Evolutionary conservation across 2,113 vertebrate genomes (phyloP).

Genomic region (Murina feae): DNA sequence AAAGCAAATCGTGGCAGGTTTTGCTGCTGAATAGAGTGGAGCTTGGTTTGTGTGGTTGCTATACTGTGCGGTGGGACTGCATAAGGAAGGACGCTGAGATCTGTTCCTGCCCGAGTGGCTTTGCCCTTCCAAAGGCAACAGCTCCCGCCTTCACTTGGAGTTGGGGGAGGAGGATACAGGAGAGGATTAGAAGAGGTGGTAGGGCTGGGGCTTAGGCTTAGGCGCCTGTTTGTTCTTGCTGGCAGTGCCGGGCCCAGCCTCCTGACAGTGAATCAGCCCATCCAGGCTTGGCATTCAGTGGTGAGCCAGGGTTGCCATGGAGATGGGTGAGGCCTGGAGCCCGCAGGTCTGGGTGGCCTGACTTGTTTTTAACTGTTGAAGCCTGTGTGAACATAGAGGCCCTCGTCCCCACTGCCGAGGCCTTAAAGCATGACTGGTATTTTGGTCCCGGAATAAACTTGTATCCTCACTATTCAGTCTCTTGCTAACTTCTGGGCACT

Average conservation of each 20-base stretch:
- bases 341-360: slow-evolving; percentile 50
- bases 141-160: neutral
- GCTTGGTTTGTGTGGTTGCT: neutral
- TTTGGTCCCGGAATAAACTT: neutral
- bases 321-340: slow-evolving; percentile 53
- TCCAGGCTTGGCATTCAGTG: slow-evolving; percentile 30
- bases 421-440: neutral
- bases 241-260: neutral
- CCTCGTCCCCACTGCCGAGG: neutral
- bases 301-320: slow-evolving; percentile 51
- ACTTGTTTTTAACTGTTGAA: slow-evolving; percentile 63
- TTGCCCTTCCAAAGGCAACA: neutral
- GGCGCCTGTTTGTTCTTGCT: slow-evolving; percentile 48
- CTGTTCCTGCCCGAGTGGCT: neutral
- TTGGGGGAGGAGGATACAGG: neutral
- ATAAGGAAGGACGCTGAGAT: neutral
- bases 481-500: neutral
- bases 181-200: neutral
- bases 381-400: slow-evolving; percentile 23
- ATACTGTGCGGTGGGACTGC: no score
- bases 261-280: slow-evolving; percentile 42
- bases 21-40: neutral
- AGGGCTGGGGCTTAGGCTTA: neutral
- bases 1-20: neutral
- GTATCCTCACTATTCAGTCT: neutral